phyloP scores from a whole-genome alignment of 2,113 vertebrate genomes.

The Himantopus leucocephalus region DNA sequence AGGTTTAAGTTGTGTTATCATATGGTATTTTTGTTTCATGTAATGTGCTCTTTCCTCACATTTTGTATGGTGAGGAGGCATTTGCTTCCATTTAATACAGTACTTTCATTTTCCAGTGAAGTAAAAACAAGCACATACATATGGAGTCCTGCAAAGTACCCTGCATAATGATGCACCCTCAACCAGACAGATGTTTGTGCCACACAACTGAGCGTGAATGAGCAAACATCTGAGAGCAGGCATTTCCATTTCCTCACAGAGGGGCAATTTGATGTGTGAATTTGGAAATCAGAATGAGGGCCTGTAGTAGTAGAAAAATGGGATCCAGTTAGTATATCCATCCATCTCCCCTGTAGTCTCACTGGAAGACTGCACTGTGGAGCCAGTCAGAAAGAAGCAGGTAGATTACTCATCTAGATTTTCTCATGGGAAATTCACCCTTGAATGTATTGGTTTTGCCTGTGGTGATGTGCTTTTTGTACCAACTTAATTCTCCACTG shows the following conservation, averaged over 20 bases:
- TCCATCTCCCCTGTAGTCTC: background rate
- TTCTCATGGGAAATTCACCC: background rate
- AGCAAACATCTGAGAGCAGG: background rate
- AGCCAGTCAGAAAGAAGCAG: background rate
- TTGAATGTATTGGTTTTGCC: background rate
- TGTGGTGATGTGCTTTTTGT: background rate
- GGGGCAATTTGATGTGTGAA: background rate
- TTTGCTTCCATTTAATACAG: background rate
- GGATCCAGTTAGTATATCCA: background rate
- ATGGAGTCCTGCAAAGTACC: background rate
- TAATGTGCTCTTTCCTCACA: background rate
- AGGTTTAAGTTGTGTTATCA: background rate
- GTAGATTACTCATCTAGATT: background rate
- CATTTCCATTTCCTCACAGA: background rate
- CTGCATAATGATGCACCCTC: background rate
- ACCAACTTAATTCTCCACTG: background rate
- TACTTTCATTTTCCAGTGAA: background rate
- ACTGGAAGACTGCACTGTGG: background rate
- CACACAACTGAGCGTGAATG: fast-evolving
- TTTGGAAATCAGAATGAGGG: background rate
- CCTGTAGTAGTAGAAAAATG: background rate
- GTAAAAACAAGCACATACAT: background rate
- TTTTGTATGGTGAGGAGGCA: background rate
- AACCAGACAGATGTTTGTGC: background rate
- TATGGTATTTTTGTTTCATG: background rate